Evolutionary conservation across 2,113 vertebrate species (phyloP).

Genomic region (Nothobranchius furzeri): DNA sequence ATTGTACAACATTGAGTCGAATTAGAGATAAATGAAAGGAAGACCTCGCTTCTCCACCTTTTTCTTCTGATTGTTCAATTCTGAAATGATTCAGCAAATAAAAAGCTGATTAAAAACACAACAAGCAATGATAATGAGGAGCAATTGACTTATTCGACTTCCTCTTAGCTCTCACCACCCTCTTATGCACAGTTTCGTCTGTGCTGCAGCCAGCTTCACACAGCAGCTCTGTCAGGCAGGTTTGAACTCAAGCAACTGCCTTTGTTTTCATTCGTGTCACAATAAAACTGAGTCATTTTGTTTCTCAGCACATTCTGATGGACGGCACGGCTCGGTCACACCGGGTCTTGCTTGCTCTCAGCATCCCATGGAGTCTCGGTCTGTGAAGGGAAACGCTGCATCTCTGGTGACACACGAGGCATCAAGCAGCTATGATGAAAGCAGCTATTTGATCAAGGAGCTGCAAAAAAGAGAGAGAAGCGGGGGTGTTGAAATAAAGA

Average conservation of each 20-base stretch:
- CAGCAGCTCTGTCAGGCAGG: too few species aligned
- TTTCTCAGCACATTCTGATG: slow-evolving; percentile 5
- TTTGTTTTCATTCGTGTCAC: slow-evolving; percentile 31
- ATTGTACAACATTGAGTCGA: neutral
- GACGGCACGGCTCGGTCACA: slow-evolving; percentile 13
- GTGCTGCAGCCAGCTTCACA: too few species aligned
- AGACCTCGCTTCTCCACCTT: too few species aligned
- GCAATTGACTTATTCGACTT: slow-evolving; percentile 26
- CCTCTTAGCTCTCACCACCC: neutral
- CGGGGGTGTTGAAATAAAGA: neutral
- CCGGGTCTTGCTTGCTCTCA: slow-evolving; percentile 7
- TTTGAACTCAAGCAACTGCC: neutral
- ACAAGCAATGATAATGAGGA: neutral
- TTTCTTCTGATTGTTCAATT: too few species aligned
- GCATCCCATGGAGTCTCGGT: slow-evolving; percentile 15
- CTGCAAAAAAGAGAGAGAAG: slow-evolving; percentile 3
- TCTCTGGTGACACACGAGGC: slow-evolving; percentile 2
- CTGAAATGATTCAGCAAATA: neutral
- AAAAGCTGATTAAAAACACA: too few species aligned
- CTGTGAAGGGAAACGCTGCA: slow-evolving; percentile 7
- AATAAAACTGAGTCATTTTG: slow-evolving; percentile 10
- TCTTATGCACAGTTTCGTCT: too few species aligned
- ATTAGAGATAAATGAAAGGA: neutral
- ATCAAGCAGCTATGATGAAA: slow-evolving; percentile 21
- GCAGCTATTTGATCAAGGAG: slow-evolving; percentile 35